Percentiles rank a stretch among this genome's conserved stretches.
phyloP scores from a whole-genome alignment of 1,140 invertebrate species.

The Pectinophora gossypiella region DNA sequence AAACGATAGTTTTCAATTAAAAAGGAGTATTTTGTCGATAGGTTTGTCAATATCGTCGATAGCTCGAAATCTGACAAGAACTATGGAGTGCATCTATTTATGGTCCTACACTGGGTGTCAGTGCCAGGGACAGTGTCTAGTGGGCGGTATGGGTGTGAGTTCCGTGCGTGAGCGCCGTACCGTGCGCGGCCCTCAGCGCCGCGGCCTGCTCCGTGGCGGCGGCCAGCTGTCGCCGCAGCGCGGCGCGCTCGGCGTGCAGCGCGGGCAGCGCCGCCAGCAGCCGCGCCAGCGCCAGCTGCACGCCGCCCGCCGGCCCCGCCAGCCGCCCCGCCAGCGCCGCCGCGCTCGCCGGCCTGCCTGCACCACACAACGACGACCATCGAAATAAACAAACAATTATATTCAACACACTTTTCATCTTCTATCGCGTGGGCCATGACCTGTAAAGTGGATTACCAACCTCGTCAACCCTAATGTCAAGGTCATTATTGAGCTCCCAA shows the following conservation, averaged over 20 bases:
- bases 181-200: slow-evolving; percentile 14
- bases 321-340: slow-evolving; percentile 30
- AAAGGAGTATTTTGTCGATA: too few species aligned
- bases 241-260: slow-evolving; percentile 5
- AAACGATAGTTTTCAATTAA: too few species aligned
- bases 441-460: too few species aligned
- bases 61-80: too few species aligned
- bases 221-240: slow-evolving; percentile 16
- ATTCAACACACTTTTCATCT: too few species aligned
- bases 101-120: too few species aligned
- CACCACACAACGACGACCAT: neutral
- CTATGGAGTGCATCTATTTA: too few species aligned
- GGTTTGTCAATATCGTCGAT: too few species aligned
- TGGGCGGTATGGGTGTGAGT: too few species aligned
- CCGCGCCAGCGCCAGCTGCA: slow-evolving; percentile 29
- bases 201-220: slow-evolving; percentile 26
- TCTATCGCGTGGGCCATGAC: too few species aligned
- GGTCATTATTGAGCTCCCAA: too few species aligned
- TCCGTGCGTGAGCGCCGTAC: neutral
- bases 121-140: neutral
- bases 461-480: too few species aligned
- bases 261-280: slow-evolving; percentile 27
- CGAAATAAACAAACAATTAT: neutral
- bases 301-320: slow-evolving; percentile 16
- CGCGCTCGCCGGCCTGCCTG: slow-evolving; percentile 7